Base-by-base conservation (phyloP, 2,888 invertebrate species). In the Tholera decimalis region DNA sequence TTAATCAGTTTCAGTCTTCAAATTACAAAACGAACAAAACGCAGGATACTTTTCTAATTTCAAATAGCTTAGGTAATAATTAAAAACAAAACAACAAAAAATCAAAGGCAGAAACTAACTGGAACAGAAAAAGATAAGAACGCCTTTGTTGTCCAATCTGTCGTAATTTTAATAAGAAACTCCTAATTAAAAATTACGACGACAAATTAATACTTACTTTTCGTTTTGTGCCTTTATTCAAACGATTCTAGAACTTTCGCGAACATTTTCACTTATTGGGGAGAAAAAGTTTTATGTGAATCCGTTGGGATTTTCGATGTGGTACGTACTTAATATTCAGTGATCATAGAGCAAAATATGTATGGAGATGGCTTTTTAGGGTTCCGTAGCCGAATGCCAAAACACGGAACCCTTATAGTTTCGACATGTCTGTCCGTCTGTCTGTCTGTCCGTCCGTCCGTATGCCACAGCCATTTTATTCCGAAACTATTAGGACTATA, bases 151-250 rank as follows among this genome's bases (percentile, higher is more conserved):
- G 49, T 66, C 58, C 54, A 73, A 15, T 63, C 46, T 30, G 41
- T 47, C 35, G 43, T 66, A 63, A 78, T 80, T 77, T 73, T 50
- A 58, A 77, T 66, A 63, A 60, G n/a, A 63, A 77, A 66, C 56
- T 76, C 50, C 33, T 79, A 80, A 79, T 77, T 79, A 73, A 77
- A 63, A 80, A 80, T 76, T 73, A 80, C 73, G 44, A 6, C 20
- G 58, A 30, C n/a, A 60, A 64, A 80, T 73, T 77, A 63, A 70
- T 73, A 63, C 39, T 35, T 39, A 75, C 77, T 79, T 76, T 63
- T 39, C 30, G n/a, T 50, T 56, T 68, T 72, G 61, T 59, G 20
- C 30, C 62, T 76, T 44, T 47, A 64, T 43, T 64, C 51, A 61
- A 72, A 76, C 24, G 64, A 50, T 62, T 67, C 35, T 47, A 22